Base-by-base conservation (phyloP, 2,113 vertebrate species). In the Otus sunia region DNA sequence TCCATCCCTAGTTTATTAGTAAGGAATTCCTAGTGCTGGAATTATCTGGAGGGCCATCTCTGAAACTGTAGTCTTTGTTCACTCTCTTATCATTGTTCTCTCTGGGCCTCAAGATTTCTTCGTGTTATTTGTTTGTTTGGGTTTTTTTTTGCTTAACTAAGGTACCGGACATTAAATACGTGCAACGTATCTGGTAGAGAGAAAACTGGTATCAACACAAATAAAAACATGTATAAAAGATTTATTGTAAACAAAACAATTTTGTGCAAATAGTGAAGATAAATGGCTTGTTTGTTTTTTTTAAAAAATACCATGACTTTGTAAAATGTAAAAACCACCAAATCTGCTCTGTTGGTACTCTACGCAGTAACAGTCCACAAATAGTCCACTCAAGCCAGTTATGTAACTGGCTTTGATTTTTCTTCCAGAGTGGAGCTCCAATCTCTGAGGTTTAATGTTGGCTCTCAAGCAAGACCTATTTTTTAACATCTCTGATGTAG, bases 181-280 rank as follows among this genome's bases (percentile, higher is more conserved):
- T 56, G 49, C 56, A 96, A 50, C 6, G 0, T 17, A 49, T 21
- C 22, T 58, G 17, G 22, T 0, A 93, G 39, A 81, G 15, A 74
- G 15, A 78, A 74, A 92, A 80, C 16, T n/a, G 26, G 10, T 63
- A 64, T 47, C 13, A 45, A 82, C 21, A 34, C 26, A 71, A 71
- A 82, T 53, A 36, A 79, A 75, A 74, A 82, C 0, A 3, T 14
- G 32, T 72, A 91, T n/a, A 79, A 60, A 83, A 76, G 6, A 32
- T 95, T 94, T 96, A 94, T 88, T 95, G 64, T 92, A 92, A 90
- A 95, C 26, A 95, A 92, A 96, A 86, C 12, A 59, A 26, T 36
- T 69, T 13, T 60, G 79, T 96, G 77, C n/a, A 53, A 96, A 94
- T 8, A 29, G 23, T 53, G 49, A 58, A 6, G 49, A n/a, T 32